Evolutionary conservation across 2,797 vertebrate species (phyloP), one percentile per base, ranked within the genome.

Genomic region (Hoplostethus mediterraneus): DNA sequence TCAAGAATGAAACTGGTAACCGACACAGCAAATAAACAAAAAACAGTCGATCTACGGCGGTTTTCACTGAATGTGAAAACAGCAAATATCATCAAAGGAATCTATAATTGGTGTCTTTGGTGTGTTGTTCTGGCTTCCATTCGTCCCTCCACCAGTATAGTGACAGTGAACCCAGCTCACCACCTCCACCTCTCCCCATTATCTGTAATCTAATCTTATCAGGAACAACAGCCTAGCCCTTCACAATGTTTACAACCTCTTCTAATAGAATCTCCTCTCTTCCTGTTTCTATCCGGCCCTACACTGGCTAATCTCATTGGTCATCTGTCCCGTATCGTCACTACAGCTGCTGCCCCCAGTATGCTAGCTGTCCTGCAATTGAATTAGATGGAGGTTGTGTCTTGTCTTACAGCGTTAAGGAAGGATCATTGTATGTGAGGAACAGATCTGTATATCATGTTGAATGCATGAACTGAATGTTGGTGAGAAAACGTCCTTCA

Each of bases 251-350:
- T 53, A 48, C 63, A 56, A 0, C 53, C 9, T 0, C 12, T 25
- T 44, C 31, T 53, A 33, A 60, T 58, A 44, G 17, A 44, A 33
- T 16, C 33, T 57, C 51, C 52, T 53, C 21, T 56, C 79, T 90
- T 87, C 80, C 87, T 68, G 84, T 86, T 87, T 89, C 52, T 45
- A 63, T 80, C 73, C 53, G 63, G 56, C 60, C 58, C 52, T n/a
- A 64, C 73, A 45, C 61, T 17, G 45, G 2, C 76, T 74, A 68
- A 75, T 89, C 87, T 81, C 80, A 48, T 66, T 71, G 36, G 38
- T 67, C 42, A 11, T 67, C 66, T 51, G 8, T 75, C 14, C 9
- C 40, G 11, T 38, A 47, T 63, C 40, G 47, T 38, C 7, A 5
- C 8, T 16, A 10, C 2, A 3, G 7, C 61, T 31, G 21, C 7